Evolutionary conservation across 2,888 invertebrate genomes (phyloP), one percentile per base, ranked within the genome.

Genomic region (Nephrocerus scutellatus): DNA sequence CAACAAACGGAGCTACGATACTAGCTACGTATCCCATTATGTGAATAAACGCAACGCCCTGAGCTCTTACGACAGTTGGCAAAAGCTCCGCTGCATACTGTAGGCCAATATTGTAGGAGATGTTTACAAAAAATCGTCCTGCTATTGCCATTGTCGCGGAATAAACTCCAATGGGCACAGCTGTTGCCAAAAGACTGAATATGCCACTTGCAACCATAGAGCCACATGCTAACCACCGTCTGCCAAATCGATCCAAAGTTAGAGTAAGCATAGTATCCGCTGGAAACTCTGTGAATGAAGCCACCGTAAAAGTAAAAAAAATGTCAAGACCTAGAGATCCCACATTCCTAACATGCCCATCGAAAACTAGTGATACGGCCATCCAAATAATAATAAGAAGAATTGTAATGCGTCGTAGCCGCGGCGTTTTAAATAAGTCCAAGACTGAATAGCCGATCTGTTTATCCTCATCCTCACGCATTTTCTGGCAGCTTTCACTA

Each of bases 21-120:
- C 84, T 84, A 1, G 87, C 83, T 0, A 87, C 83, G 51, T 87
- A 88, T 23, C 89, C 89, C 84, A 87, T 85, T 39, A 88, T 86
- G 55, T 89, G 87, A 34, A 88, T 84, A 12, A 88, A 70, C 0
- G 88, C 86, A 1, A 90, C 85, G 0, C 88, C 89, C 60, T 89
- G 88, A 0, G 87, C 89, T 29, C 90, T 64, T 1, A 91, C 86
- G 2, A 89, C 88, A 0, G 90, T 91, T 0, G 90, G 90, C 8
- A 90, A 62, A 10, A 91, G 66, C 60, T 91, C 90, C 0, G 90
- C 89, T 0, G 88, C 89, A 65, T 89, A 91, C 52, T 90, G 90
- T 2, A 90, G 74, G 0, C 89, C 88, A 47, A 90, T 89, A 65
- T 89, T 90, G 68, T 90, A 90, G 0, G 89, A 84, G 34, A 89